Evolutionary conservation across 1,140 invertebrate species (phyloP), one percentile per base, ranked within the genome.

Genomic region (Calosoma granatense): DNA sequence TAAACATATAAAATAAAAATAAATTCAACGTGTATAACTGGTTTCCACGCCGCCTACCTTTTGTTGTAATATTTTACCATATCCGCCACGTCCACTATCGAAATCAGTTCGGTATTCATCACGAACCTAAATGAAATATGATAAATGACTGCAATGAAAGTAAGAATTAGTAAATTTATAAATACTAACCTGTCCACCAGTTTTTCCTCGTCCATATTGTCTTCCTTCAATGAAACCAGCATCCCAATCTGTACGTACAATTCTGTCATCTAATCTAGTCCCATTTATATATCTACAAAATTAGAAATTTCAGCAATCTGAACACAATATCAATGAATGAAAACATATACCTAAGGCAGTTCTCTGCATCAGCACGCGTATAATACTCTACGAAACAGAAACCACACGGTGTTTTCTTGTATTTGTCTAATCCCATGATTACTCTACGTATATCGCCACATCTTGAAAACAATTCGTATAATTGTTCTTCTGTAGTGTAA

Each of bases 361-460:
- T 85, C 73, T 98, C 94, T 17, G 93, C 87, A 77, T 98, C 96
- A 2, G 68, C 65, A 67, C 96, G 82, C 3, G 73, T 75, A 71
- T 98, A 98, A 78, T 96, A 99, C 78, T 99, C 97, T 0, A 99
- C 85, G 78, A 99, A 99, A 74, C 97, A 99, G 73, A 99, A 99
- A 9, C 97, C 97, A 79, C 97, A 99, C 0, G 97, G 97, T 0
- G 97, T 99, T 70, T 98, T 98, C 64, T 94, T 95, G 64, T 92
- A 94, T 68, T 97, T 95, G 70, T 99, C 96, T 52, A 99, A 74
- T 1, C 97, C 97, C 95, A 99, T 99, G 12, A 99, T 84, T 21
- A 99, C 92, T 65, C 94, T 75, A 65, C 94, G 88, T 20, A 99
- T 86, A 74, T 99, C 96, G 4, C 97, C 97, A 73, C 94, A 96